Conservation (phyloP, 2,797 vertebrate genomes). For the Leptoclinus maculatus region DNA sequence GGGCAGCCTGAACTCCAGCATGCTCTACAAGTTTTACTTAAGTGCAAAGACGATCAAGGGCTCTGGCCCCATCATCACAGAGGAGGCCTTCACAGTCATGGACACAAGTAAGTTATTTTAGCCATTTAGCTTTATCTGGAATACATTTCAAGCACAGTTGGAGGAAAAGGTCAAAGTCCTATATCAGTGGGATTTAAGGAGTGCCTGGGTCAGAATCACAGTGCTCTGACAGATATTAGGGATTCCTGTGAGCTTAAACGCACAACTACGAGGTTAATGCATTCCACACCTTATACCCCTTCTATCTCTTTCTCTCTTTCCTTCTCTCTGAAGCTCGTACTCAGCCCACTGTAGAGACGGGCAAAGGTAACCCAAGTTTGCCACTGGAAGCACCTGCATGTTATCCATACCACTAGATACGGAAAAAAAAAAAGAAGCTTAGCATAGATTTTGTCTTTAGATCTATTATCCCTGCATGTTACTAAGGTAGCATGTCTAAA, state of each 20-base stretch:
- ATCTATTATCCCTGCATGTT: slow-evolving; percentile 50
- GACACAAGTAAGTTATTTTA: slow-evolving; percentile 89
- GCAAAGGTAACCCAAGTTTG: slow-evolving; percentile 91
- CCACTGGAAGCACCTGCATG: slow-evolving; percentile 82
- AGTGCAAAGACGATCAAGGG: slow-evolving; percentile 91
- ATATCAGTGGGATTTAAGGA: neutral
- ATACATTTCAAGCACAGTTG: neutral
- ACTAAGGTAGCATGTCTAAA: slow-evolving; percentile 29
- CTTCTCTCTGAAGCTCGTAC: slow-evolving; percentile 86
- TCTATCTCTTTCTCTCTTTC: slow-evolving; percentile 77
- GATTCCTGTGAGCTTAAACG: slow-evolving; percentile 7
- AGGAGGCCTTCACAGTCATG: slow-evolving; percentile 91
- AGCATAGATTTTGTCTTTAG: slow-evolving; percentile 2
- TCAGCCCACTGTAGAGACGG: slow-evolving; percentile 90
- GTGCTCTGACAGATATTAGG: neutral
- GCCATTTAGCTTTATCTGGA: neutral
- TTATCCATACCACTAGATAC: slow-evolving; percentile 28
- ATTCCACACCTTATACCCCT: slow-evolving; percentile 29
- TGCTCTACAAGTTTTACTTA: slow-evolving; percentile 94
- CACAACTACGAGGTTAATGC: slow-evolving; percentile 13
- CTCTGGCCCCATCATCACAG: slow-evolving; percentile 86
- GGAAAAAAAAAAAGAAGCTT: slow-evolving; percentile 3
- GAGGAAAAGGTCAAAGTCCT: slow-evolving; percentile 2
- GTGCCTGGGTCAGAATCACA: neutral
- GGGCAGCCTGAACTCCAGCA: slow-evolving; percentile 91